Conservation (phyloP, 2,113 vertebrate genomes). For the Psittacus erithacus region DNA sequence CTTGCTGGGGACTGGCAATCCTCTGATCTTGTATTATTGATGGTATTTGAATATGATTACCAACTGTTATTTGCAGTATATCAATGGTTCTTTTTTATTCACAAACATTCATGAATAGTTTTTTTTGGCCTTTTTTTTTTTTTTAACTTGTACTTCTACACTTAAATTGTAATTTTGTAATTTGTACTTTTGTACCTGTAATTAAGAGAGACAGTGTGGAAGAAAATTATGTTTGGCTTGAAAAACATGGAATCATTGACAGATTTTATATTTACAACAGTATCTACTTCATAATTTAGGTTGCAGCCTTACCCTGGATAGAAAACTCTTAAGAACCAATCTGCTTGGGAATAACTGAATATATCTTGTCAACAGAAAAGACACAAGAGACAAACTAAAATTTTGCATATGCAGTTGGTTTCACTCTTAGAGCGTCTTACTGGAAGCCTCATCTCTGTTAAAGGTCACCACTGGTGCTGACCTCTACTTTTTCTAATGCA, state of each 20-base stretch:
- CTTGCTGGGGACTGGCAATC: neutral
- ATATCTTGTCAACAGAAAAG: neutral
- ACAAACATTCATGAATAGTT: neutral
- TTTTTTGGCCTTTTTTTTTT: too few species aligned
- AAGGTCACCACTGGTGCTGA: neutral
- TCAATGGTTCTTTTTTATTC: neutral
- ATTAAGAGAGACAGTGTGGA: neutral
- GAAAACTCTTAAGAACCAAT: neutral
- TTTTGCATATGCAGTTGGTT: neutral
- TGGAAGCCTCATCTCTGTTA: neutral
- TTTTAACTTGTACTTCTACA: too few species aligned
- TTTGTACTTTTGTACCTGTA: neutral
- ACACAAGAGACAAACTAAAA: neutral
- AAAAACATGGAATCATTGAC: neutral
- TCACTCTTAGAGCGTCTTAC: neutral
- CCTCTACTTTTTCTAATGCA: neutral
- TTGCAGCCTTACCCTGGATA: neutral
- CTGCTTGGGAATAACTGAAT: neutral
- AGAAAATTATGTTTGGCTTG: neutral
- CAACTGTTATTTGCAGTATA: neutral
- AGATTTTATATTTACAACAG: neutral
- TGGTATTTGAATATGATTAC: neutral
- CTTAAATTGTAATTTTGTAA: neutral
- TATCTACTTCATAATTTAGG: neutral
- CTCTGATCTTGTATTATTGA: neutral